Conservation (phyloP, 2,797 vertebrate genomes). For the Argya squamiceps region DNA sequence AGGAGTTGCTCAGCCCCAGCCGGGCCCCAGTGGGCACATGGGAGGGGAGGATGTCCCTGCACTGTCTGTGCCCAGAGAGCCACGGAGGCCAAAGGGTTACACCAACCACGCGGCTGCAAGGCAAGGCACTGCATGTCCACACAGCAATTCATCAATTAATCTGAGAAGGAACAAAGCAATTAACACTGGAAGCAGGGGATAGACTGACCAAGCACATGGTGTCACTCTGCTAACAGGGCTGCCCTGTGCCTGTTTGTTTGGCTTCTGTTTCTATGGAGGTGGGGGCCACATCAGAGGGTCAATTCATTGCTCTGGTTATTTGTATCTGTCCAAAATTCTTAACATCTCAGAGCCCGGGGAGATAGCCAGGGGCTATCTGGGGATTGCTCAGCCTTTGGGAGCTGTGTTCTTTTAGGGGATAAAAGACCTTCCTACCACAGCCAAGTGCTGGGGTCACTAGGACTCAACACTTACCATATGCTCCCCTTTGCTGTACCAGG, state of each 20-base stretch:
- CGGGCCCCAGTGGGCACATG: rapidly evolving
- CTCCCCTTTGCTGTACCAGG: neutral
- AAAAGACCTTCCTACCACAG: neutral
- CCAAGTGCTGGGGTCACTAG: neutral
- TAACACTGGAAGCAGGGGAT: neutral
- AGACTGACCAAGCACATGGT: neutral
- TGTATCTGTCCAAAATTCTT: neutral
- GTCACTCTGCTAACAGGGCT: neutral
- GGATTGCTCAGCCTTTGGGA: neutral
- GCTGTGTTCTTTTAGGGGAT: neutral
- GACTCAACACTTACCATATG: rapidly evolving
- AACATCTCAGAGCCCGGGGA: neutral
- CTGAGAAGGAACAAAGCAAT: constrained; percentile 6
- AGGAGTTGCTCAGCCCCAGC: neutral
- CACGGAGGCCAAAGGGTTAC: neutral
- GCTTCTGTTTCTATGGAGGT: constrained; percentile 11
- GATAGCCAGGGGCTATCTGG: neutral
- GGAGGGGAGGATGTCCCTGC: neutral
- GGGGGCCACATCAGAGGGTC: neutral
- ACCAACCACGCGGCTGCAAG: neutral
- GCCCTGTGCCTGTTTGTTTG: constrained; percentile 15
- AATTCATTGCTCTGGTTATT: neutral
- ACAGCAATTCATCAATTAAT: neutral
- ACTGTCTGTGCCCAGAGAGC: neutral
- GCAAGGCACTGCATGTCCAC: neutral